These are phyloP conservation scores for Aix galericulata DNA, from an alignment of 2,113 vertebrate genomes.

Conservation along the genomic window DNA sequence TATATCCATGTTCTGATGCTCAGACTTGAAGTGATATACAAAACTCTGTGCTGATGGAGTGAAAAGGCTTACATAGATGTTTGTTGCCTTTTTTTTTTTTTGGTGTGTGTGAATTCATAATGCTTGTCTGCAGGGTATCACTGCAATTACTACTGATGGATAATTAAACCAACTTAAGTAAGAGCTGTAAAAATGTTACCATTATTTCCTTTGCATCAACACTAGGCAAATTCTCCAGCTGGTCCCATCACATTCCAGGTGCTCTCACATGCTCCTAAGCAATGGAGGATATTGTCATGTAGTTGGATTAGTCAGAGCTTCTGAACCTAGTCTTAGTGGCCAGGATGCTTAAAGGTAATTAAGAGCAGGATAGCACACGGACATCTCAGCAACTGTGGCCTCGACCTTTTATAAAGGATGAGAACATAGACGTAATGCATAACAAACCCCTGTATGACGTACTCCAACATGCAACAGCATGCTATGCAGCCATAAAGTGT, in stretches of 20 bases:
- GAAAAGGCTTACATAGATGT: background rate
- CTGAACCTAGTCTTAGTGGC: background rate
- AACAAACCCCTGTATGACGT: background rate
- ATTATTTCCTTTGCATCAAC: background rate
- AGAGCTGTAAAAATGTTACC: background rate
- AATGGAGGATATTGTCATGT: background rate
- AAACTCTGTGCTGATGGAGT: background rate
- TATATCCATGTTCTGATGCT: background rate
- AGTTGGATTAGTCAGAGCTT: background rate
- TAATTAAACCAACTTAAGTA: background rate
- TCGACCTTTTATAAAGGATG: background rate
- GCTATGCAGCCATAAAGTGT: background rate
- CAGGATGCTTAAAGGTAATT: background rate
- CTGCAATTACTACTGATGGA: background rate
- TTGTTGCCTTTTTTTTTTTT: background rate
- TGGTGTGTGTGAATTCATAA: background rate
- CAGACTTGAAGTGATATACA: background rate
- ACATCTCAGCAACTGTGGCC: background rate
- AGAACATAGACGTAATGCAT: background rate
- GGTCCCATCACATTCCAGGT: background rate
- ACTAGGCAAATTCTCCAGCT: background rate
- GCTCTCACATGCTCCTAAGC: background rate
- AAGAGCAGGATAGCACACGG: background rate
- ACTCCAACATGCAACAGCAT: background rate
- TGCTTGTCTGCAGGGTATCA: background rate